Conservation (phyloP, 1,140 invertebrate species). For the Tribolium castaneum region DNA sequence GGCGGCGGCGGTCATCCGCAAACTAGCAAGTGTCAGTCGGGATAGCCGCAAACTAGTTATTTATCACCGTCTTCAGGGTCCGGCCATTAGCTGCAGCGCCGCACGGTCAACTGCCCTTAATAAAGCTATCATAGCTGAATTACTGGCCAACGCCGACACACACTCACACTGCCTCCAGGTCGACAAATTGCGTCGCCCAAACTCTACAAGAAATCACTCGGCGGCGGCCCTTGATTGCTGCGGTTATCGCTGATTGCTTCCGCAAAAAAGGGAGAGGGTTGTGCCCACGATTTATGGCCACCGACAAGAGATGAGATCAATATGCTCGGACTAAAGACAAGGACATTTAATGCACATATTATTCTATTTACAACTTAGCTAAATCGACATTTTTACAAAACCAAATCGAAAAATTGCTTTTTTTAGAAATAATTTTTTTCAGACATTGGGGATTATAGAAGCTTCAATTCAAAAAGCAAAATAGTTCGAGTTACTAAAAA, state of each 20-base stretch:
- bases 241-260: conserved; percentile 31
- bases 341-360: too few relatives aligned
- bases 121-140: conserved; percentile 51
- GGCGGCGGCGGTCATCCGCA: conserved; percentile 50
- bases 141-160: conserved; percentile 41
- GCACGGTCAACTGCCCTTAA: conserved; percentile 45
- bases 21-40: conserved; percentile 52
- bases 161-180: conserved; percentile 11
- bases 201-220: conserved; percentile 27
- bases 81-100: conserved; percentile 46
- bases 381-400: too few relatives aligned
- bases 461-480: too few relatives aligned
- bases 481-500: too few relatives aligned
- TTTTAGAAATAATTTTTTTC: too few relatives aligned
- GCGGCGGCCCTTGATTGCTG: conserved; percentile 10
- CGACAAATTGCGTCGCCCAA: conserved; percentile 27
- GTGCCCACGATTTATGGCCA: conserved; percentile 1
- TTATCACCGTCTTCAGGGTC: conserved; percentile 51
- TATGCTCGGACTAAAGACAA: not conserved
- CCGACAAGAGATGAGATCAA: conserved; percentile 1
- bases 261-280: conserved; percentile 23
- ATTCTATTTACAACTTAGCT: too few relatives aligned
- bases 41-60: conserved; percentile 51
- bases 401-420: too few relatives aligned
- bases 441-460: too few relatives aligned